Evolutionary conservation across 2,113 vertebrate species (phyloP), one percentile per base, ranked within the genome.

Genomic region (Megaleporinus macrocephalus): DNA sequence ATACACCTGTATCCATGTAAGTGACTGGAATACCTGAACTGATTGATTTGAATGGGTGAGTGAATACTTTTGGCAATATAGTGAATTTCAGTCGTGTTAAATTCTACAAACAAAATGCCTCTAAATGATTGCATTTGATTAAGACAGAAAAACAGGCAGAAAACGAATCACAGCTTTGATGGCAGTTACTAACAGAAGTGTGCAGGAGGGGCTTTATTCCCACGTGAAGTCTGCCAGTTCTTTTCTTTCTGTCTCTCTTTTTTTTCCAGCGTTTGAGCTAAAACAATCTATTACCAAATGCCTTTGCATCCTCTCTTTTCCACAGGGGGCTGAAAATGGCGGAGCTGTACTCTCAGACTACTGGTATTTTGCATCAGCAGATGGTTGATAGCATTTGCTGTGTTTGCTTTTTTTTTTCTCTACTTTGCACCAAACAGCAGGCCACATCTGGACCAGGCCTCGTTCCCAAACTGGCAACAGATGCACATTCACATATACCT

Each of bases 361-460:
- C 87, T 91, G 91, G 89, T 93, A 62, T 91, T 92, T 89, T 87
- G 80, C 77, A 89, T 89, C 90, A 93, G 94, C 95, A 97, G 95
- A 95, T 95, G 95, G 95, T 82, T 91, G 87, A 89, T 76, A 90
- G 87, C 86, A 87, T 93, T 94, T 90, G 82, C 90, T 84, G 87
- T 88, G 84, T 92, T 94, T 90, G 83, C 59, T 82, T 94, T 86
- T 89, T 87, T 89, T 92, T 36, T 27, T 33, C 57, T 62, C 41
- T 78, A 86, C 88, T 83, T 87, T 91, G 91, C 90, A 88, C 90
- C 91, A 93, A 96, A 95, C 90, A 89, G 90, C 91, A 87, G 92
- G 91, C 91, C 90, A 94, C 95, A 95, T 95, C 94, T 96, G 95
- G 91, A 86, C 88, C 83, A 88, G 92, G 84, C 91, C 90, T 87